Evolutionary conservation across 1,140 invertebrate genomes (phyloP).

Genomic region (Cotesia vestalis): DNA sequence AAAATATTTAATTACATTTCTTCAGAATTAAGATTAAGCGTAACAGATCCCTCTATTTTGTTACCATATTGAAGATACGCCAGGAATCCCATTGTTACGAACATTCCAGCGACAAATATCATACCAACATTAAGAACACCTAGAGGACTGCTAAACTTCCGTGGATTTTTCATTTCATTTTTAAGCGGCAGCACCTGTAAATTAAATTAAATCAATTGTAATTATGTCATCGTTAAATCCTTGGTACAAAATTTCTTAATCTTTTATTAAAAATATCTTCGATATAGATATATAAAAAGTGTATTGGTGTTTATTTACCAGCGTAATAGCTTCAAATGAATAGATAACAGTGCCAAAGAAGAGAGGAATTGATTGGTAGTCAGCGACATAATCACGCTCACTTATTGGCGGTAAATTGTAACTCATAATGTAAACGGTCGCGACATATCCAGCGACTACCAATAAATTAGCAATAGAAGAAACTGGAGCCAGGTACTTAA

Average conservation of each 20-base stretch:
- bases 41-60: constrained; percentile 74
- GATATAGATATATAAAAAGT: not conserved
- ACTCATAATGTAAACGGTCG: constrained; percentile 76
- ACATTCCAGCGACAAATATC: constrained; percentile 78
- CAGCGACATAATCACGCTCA: constrained; percentile 67
- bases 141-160: constrained; percentile 76
- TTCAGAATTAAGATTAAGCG: constrained; percentile 72
- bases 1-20: constrained; percentile 68
- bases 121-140: constrained; percentile 89
- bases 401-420: constrained; percentile 72
- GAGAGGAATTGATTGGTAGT: constrained; percentile 71
- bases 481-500: constrained; percentile 78
- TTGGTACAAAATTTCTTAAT: constrained; percentile 3
- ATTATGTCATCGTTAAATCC: constrained; percentile 23
- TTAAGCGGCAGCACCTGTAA: constrained; percentile 85
- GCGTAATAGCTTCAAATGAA: constrained; percentile 82
- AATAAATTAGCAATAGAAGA: constrained; percentile 78
- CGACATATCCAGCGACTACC: constrained; percentile 72
- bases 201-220: constrained; percentile 27
- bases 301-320: constrained; percentile 64
- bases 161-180: constrained; percentile 87
- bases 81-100: constrained; percentile 82
- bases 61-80: constrained; percentile 86
- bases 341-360: constrained; percentile 83
- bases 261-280: too few relatives aligned